Evolutionary conservation across 2,797 vertebrate species (phyloP).

Genomic region (Menidia menidia): DNA sequence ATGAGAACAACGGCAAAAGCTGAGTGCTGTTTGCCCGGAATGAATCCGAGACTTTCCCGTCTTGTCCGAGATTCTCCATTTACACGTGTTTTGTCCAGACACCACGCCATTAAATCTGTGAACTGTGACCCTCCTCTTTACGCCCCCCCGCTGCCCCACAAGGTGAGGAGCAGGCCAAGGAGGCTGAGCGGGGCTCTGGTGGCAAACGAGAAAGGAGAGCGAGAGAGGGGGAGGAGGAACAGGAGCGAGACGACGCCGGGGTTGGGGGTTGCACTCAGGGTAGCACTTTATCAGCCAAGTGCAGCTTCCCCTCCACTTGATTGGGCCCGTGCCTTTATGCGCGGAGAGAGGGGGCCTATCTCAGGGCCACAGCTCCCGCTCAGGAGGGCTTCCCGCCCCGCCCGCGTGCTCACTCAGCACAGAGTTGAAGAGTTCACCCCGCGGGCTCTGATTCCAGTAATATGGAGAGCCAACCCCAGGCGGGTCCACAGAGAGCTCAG

Average conservation of each 20-base stretch:
- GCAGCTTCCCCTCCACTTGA: constrained; percentile 59
- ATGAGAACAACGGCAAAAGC: constrained; percentile 17
- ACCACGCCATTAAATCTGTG: constrained; percentile 36
- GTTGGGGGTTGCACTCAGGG: constrained; percentile 53
- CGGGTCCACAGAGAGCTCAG: constrained; percentile 48
- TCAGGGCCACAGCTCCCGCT: constrained; percentile 56
- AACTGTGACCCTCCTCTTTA: constrained; percentile 44
- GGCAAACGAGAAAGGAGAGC: neutral
- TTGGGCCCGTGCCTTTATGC: constrained; percentile 57
- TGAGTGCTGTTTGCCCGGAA: constrained; percentile 19
- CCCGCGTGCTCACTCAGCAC: constrained; percentile 41
- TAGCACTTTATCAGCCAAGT: constrained; percentile 71
- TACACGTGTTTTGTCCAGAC: constrained; percentile 18
- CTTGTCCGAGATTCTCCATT: neutral
- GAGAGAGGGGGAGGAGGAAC: constrained; percentile 10
- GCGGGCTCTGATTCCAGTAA: constrained; percentile 61
- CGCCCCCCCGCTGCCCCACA: constrained; percentile 2
- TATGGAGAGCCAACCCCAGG: constrained; percentile 54
- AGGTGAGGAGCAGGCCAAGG: constrained; percentile 31
- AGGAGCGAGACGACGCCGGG: constrained; percentile 43
- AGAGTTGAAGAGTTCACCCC: constrained; percentile 79
- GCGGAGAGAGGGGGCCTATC: constrained; percentile 47
- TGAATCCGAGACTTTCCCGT: constrained; percentile 3
- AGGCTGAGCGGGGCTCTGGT: constrained; percentile 3
- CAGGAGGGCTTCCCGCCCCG: constrained; percentile 38